phyloP scores from a whole-genome alignment of 2,113 vertebrate genomes.

The Chaetorhynchus papuensis region DNA sequence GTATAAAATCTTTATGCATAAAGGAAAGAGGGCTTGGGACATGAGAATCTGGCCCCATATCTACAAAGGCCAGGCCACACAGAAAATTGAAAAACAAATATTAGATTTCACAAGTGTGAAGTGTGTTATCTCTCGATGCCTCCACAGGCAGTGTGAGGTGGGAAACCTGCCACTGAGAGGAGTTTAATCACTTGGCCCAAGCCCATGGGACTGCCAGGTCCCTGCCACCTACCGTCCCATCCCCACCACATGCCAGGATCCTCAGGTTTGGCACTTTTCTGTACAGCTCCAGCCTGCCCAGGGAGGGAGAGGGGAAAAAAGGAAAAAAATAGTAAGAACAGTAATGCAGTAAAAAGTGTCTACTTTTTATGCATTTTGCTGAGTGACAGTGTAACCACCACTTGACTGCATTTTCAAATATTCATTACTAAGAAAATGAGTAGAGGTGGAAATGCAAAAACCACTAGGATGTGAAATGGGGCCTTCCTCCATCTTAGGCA shows the following conservation, averaged over 20 bases:
- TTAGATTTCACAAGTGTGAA: neutral
- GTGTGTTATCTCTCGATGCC: fast-evolving
- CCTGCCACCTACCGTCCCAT: constrained; percentile 76
- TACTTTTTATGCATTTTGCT: neutral
- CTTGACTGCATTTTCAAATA: neutral
- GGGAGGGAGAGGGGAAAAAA: neutral
- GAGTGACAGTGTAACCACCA: neutral
- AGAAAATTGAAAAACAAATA: neutral
- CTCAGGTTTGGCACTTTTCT: constrained; percentile 83
- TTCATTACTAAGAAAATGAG: neutral
- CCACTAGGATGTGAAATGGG: neutral
- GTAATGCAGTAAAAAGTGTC: no score
- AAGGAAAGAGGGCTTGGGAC: neutral
- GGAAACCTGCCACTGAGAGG: neutral
- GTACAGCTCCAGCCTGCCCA: constrained; percentile 75
- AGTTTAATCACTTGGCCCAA: neutral
- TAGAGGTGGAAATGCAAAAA: neutral
- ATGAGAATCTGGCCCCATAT: neutral
- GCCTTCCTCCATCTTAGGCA: neutral
- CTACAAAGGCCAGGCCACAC: neutral
- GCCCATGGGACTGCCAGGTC: fast-evolving
- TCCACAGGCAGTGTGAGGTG: neutral
- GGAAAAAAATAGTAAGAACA: neutral
- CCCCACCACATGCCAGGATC: constrained; percentile 80
- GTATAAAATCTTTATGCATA: neutral